These are phyloP conservation scores for Pocillopora meandrina DNA, from an alignment of 92 coral and sea anemone species.

Conservation along the genomic window DNA sequence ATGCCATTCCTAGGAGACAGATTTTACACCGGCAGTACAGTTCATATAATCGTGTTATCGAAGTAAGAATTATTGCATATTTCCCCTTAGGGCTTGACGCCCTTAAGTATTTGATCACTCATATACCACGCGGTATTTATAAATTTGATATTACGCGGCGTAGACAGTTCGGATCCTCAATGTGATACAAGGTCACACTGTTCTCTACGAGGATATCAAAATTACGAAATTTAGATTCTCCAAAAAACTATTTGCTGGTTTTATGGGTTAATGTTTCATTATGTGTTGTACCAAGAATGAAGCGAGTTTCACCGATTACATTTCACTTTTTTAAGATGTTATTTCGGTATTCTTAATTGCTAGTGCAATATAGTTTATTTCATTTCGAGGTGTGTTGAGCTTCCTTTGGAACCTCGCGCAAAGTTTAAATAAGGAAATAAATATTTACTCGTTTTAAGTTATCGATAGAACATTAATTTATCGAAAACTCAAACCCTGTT, in stretches of 20 bases:
- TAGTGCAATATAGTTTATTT: neutral
- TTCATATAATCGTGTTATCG: neutral
- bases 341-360: neutral
- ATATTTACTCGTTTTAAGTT: neutral
- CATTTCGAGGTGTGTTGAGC: neutral
- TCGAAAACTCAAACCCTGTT: neutral
- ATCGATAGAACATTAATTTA: constrained; percentile 12
- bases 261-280: neutral
- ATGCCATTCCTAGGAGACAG: neutral
- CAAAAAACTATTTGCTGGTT: neutral
- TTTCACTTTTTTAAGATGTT: neutral
- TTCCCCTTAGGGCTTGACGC: neutral
- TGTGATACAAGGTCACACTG: neutral
- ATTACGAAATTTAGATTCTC: neutral
- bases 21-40: neutral
- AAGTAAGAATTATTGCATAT: neutral
- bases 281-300: neutral
- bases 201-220: neutral
- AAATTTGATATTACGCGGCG: neutral
- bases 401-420: neutral
- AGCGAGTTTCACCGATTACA: neutral
- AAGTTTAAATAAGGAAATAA: constrained; percentile 2
- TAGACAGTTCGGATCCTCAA: neutral
- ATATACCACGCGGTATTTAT: constrained; percentile 8
- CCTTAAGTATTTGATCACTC: neutral